Base-by-base conservation (phyloP, 1,140 invertebrate genomes). In the Zaprionus ornatus region DNA sequence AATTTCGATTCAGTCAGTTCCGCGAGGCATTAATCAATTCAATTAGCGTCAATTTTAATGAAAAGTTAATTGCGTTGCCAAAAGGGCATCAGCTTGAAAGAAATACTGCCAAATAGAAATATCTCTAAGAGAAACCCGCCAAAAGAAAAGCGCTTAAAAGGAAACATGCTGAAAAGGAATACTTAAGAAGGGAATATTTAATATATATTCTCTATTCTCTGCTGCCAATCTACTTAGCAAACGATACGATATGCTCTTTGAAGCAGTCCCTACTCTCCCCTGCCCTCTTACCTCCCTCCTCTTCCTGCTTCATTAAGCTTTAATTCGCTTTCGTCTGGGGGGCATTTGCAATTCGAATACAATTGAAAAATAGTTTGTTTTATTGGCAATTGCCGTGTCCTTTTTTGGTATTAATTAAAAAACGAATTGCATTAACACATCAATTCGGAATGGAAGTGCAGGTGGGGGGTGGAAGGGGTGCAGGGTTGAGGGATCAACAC, bases 371-470 rank as follows among this genome's bases (percentile, higher is more conserved):
- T 40, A 40, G 19, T 23, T 70, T 75, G 61, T 65, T 66, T 63
- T 68, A 81, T 78, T 78, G 75, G 56, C 61, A 48, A 50, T 54
- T 32, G 52, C 35, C 69, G n/a, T 42, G 37, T 40, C 15, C 37
- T n/a, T 79, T 80, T 80, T 80, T 65, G 50, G 61, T 70, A 68
- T 86, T 87, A 87, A 87, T 87, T 87, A 78, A 87, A 87, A 75
- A 57, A 35, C 52, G 64, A 81, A 90, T 81, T 71, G 85, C 81
- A 84, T 88, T 90, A 77, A 90, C 88, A 87, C 71, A 78, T 82
- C 86, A 77, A 86, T 90, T 74, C 63, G 74, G 42, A 65, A 56
- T 50, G 52, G 55, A 48, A 32, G 9, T 48, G 37, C 52, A 57
- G 40, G 17, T 29, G 61, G 65, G 10, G 29, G 52, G 25, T 7